Evolutionary conservation across 2,888 invertebrate genomes (phyloP), one percentile per base, ranked within the genome.

Genomic region (Chrysomela aeneicollis): DNA sequence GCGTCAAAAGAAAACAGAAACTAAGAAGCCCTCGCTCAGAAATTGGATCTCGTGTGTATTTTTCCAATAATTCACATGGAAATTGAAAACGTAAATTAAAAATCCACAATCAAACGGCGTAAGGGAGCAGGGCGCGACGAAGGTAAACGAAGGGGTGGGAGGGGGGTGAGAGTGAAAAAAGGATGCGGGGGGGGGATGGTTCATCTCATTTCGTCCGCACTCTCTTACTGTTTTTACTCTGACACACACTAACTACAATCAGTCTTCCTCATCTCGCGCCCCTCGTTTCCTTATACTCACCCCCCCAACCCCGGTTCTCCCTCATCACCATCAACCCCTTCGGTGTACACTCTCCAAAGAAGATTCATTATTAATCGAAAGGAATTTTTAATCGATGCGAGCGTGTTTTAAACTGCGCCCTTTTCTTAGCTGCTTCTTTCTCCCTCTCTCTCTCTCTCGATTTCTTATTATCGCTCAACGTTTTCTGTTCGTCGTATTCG

Each of bases 171-270:
- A 46, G 57, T 47, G 22, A 57, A 46, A 57, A 57, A 57, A 37
- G 57, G 57, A 46, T 46, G 42, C 46, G 42, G 57, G 68, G 75
- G 76, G 75, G 75, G 77, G 80, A 81, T 82, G n/a, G 85, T 86
- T 87, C 87, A 87, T 86, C 86, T 86, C 87, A 86, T 87, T 86
- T 86, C 86, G 86, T 86, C 87, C 87, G 86, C 86, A 85, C 87
- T 87, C 87, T 86, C 87, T 87, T 82, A 81, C 78, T 81, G 80
- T 81, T 81, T 81, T 81, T 81, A 79, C 81, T 78, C 81, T 64
- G 68, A 82, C 81, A 82, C 80, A 82, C 79, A 81, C 81, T 79
- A 79, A 81, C 79, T 81, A 81, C 82, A 81, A 82, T 82, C 82
- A 81, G 81, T 79, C 80, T 79, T 80, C 80, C 78, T 79, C 79